Conservation (phyloP, 1,140 invertebrate genomes). For the Neodiprion pinetum region DNA sequence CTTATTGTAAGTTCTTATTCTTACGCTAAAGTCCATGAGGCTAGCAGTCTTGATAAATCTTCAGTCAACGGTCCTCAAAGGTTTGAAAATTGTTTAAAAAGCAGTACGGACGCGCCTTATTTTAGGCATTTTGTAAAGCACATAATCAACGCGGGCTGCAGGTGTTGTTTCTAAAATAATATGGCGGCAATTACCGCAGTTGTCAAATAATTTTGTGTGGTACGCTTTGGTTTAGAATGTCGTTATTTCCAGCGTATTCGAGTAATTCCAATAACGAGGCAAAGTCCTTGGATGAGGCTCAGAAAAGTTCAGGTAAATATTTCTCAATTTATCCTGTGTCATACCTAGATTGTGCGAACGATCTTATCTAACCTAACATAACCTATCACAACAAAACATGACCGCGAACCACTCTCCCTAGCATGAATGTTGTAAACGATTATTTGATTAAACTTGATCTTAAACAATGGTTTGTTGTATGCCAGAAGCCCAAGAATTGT, state of each 20-base stretch:
- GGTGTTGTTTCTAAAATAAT: not conserved
- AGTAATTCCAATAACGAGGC: not conserved
- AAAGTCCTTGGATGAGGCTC: not conserved
- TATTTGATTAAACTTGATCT: not conserved
- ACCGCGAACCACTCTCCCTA: no score
- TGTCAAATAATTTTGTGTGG: not conserved
- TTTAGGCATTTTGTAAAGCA: not conserved
- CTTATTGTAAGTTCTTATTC: no score
- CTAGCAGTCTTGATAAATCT: no score
- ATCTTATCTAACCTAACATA: no score
- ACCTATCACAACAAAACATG: no score
- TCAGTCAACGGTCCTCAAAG: no score
- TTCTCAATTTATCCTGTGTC: no score
- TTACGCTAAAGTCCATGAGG: no score
- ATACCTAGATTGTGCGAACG: no score
- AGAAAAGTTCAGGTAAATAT: not conserved
- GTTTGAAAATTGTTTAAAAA: no score
- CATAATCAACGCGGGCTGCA: no score
- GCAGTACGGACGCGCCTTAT: not conserved
- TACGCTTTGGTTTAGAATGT: constrained; percentile 32
- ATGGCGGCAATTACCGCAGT: not conserved
- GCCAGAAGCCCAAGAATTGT: not conserved
- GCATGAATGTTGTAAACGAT: no score
- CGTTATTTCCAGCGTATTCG: constrained; percentile 48
- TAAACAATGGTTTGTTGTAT: not conserved